These are phyloP conservation scores for Marronus borbonicus DNA, from an alignment of 2,888 invertebrate species.

Conservation along the genomic window DNA sequence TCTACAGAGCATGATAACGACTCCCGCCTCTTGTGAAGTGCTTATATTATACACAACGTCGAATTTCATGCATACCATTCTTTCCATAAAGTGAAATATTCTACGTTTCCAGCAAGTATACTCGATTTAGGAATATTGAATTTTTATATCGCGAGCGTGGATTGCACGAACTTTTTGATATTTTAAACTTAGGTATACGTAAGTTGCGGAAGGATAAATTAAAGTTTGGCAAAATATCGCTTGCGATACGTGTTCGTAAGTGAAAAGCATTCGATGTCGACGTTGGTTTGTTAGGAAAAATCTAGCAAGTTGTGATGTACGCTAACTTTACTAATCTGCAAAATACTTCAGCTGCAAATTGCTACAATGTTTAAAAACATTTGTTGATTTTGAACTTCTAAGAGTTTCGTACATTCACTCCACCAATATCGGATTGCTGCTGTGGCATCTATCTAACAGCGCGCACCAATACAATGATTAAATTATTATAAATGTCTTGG, in stretches of 20 bases:
- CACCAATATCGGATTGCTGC: neutral
- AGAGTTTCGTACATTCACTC: neutral
- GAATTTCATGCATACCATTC: slow-evolving; percentile 6
- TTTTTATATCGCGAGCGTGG: neutral
- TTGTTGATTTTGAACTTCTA: too few species aligned
- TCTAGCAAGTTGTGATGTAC: too few species aligned
- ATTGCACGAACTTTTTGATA: neutral
- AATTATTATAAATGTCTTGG: too few species aligned
- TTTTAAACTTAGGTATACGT: neutral
- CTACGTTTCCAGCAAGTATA: neutral
- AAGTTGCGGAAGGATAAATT: neutral
- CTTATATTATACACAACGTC: slow-evolving; percentile 1
- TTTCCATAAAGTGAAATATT: slow-evolving; percentile 15
- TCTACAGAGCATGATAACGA: slow-evolving; percentile 18
- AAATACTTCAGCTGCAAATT: too few species aligned
- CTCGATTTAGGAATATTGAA: slow-evolving; percentile 22
- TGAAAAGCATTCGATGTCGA: too few species aligned
- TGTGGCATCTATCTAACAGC: too few species aligned
- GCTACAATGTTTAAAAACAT: too few species aligned
- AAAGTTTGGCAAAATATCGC: neutral
- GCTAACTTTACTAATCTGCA: too few species aligned
- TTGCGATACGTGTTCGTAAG: too few species aligned
- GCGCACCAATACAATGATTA: too few species aligned
- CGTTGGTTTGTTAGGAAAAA: too few species aligned
- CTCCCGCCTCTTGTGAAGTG: neutral